Evolutionary conservation across 2,888 invertebrate species (phyloP).

Genomic region (Limnephilus rhombicus): DNA sequence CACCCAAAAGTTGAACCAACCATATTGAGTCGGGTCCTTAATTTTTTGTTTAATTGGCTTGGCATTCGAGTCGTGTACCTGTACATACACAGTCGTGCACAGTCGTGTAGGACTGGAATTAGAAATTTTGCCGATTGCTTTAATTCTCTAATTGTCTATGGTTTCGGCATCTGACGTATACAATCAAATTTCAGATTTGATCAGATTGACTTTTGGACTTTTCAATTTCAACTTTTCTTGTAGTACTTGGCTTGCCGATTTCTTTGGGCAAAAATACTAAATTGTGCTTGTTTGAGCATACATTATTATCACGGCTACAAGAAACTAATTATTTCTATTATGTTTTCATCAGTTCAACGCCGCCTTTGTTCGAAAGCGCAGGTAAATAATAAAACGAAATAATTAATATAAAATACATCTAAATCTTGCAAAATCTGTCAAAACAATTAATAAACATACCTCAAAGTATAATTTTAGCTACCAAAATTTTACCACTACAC

Average conservation of each 20-base stretch:
- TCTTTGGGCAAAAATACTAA: not conserved
- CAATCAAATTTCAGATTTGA: not conserved
- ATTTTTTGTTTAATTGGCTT: too few relatives aligned
- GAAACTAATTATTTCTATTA: conserved; percentile 5
- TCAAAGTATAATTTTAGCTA: not conserved
- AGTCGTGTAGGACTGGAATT: too few relatives aligned
- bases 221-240: not conserved
- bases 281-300: not conserved
- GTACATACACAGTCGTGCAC: too few relatives aligned
- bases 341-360: conserved; percentile 52
- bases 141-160: not conserved
- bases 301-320: not conserved
- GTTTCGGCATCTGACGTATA: conserved; percentile 27
- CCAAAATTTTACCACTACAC: not conserved
- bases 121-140: too few relatives aligned
- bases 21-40: too few relatives aligned
- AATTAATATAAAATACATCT: not conserved
- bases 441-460: not conserved
- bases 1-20: too few relatives aligned
- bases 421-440: conserved; percentile 6
- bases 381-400: conserved; percentile 26
- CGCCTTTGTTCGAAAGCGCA: conserved; percentile 51
- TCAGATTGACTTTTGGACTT: conserved; percentile 45
- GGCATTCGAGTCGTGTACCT: too few relatives aligned
- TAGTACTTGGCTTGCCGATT: not conserved